Percentiles rank a stretch among this genome's conserved stretches.
These are phyloP conservation scores for Zalophus californianus DNA, from an alignment of 2,797 vertebrate species.

Conservation along the genomic window DNA sequence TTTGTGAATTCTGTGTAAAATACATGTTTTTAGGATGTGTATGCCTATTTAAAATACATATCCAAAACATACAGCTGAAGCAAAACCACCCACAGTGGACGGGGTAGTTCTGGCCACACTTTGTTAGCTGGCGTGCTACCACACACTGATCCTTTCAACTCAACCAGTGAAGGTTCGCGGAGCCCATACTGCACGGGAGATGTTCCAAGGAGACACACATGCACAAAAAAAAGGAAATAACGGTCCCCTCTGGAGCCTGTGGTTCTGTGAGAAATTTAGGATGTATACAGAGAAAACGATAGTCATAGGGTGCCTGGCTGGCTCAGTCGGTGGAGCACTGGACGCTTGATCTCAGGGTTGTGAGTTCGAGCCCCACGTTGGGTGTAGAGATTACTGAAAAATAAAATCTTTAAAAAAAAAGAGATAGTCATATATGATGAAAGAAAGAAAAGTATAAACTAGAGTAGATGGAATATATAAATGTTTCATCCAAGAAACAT, in stretches of 20 bases:
- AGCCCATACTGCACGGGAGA: background rate
- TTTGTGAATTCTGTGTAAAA: constrained; percentile 32
- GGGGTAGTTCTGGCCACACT: background rate
- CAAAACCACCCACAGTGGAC: background rate
- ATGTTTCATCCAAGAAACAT: background rate
- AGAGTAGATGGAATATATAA: background rate
- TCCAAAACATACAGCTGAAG: background rate
- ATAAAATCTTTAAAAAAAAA: background rate
- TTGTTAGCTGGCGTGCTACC: background rate
- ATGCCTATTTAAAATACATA: constrained; percentile 17
- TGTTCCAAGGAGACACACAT: background rate
- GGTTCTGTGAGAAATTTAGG: constrained; percentile 39
- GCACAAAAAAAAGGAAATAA: background rate
- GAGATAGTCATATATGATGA: background rate
- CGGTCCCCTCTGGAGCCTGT: background rate
- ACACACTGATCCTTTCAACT: background rate
- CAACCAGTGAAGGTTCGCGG: background rate
- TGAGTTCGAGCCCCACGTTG: background rate
- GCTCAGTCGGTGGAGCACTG: background rate
- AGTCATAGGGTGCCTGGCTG: background rate
- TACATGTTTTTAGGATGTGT: background rate
- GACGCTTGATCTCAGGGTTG: background rate
- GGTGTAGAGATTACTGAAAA: background rate
- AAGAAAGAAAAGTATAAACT: background rate
- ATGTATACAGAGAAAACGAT: background rate